Conservation (phyloP, 2,113 vertebrate genomes). For the Apodemus speciosus region DNA sequence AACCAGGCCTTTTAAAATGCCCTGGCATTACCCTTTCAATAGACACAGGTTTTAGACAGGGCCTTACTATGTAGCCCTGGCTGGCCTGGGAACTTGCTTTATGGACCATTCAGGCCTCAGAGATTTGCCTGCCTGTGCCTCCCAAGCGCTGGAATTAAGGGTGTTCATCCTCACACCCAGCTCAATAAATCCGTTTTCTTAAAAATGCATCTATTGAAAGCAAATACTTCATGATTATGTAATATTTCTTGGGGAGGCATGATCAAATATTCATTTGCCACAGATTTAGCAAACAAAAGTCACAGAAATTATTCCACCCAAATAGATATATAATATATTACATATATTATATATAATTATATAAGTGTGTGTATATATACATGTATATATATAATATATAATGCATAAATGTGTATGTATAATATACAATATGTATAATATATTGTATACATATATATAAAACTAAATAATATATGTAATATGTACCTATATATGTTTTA, state of each 20-base stretch:
- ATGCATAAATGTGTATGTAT: not conserved
- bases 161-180: not conserved
- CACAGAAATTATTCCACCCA: not conserved
- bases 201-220: not conserved
- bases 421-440: not conserved
- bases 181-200: not conserved
- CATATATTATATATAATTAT: not conserved
- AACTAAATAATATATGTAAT: not conserved
- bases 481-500: not conserved
- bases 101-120: not conserved
- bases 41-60: not conserved
- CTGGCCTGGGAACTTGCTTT: not conserved
- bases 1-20: not conserved
- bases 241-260: not conserved
- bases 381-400: not conserved
- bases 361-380: not conserved
- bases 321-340: not conserved
- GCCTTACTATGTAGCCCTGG: not conserved
- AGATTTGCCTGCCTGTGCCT: not conserved
- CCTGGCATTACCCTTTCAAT: not conserved
- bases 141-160: not conserved
- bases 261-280: not conserved
- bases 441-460: not conserved
- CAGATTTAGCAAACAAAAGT: not conserved
- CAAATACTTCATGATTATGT: not conserved